phyloP scores from a whole-genome alignment of 1,140 invertebrate species.

The Odontomachus brunneus region DNA sequence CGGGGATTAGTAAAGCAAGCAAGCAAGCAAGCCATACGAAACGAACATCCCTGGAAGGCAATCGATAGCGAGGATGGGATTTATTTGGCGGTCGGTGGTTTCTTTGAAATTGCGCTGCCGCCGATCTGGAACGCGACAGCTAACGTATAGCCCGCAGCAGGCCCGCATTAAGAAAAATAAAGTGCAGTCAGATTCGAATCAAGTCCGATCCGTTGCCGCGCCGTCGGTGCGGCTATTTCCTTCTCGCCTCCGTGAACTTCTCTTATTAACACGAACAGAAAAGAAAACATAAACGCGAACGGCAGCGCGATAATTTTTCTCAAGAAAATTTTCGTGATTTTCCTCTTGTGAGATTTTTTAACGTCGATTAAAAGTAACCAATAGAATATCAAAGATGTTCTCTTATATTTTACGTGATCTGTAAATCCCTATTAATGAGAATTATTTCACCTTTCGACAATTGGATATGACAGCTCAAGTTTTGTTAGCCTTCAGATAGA shows the following conservation, averaged over 20 bases:
- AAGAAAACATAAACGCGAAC: neutral
- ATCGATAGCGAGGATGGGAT: constrained; percentile 69
- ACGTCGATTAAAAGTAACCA: too few relatives aligned
- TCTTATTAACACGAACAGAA: constrained; percentile 48
- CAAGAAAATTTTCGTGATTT: too few relatives aligned
- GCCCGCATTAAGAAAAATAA: constrained; percentile 47
- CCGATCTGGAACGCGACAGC: constrained; percentile 31
- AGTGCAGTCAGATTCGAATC: constrained; percentile 64
- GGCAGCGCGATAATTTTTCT: neutral
- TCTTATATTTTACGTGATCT: too few relatives aligned
- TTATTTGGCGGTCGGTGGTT: constrained; percentile 65
- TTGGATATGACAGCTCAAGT: too few relatives aligned
- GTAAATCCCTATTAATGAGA: too few relatives aligned
- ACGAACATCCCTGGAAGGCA: constrained; percentile 56
- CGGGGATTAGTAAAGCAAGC: constrained; percentile 68
- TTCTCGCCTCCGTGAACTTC: neutral
- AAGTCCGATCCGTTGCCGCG: constrained; percentile 2
- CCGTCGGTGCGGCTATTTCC: neutral
- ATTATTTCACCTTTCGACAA: too few relatives aligned
- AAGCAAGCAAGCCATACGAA: constrained; percentile 57
- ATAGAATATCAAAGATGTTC: too few relatives aligned
- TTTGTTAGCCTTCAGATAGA: too few relatives aligned
- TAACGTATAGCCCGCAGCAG: constrained; percentile 62
- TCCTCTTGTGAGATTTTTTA: too few relatives aligned
- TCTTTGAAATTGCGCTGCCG: constrained; percentile 61